Conservation (phyloP, 2,797 vertebrate species). For the Eremophila alpestris region DNA sequence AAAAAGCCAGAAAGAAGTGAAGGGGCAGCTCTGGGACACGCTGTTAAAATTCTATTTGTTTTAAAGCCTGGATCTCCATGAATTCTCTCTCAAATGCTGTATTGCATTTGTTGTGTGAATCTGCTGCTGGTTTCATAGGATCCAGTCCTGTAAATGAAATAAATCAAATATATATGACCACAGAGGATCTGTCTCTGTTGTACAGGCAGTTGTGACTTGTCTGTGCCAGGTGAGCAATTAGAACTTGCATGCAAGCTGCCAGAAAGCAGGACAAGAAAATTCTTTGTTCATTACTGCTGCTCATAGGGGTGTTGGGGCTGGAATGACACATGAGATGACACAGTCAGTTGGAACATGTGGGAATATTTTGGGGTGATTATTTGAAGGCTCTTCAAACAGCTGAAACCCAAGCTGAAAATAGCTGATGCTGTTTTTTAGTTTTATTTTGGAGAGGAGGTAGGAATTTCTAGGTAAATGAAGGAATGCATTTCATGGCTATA, state of each 20-base stretch:
- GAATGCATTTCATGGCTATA: not conserved
- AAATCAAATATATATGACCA: not conserved
- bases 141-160: not conserved
- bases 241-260: not conserved
- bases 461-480: not conserved
- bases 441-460: not conserved
- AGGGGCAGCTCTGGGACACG: not conserved
- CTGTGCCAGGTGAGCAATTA: conserved; percentile 8
- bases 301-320: not conserved
- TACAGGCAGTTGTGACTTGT: not conserved
- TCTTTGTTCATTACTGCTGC: conserved; percentile 38
- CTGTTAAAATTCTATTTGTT: not conserved
- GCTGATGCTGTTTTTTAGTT: not conserved
- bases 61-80: not conserved
- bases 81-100: not conserved
- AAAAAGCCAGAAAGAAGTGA: not conserved
- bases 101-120: not conserved
- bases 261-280: conserved; percentile 13
- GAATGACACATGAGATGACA: conserved; percentile 3
- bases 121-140: not conserved
- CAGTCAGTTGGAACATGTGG: conserved; percentile 5
- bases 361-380: conserved; percentile 30
- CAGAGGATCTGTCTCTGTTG: not conserved
- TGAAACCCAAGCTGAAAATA: not conserved
- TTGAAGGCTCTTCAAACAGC: not conserved